Evolutionary conservation across 2,113 vertebrate genomes (phyloP).

Genomic region (Polypterus bichir): DNA sequence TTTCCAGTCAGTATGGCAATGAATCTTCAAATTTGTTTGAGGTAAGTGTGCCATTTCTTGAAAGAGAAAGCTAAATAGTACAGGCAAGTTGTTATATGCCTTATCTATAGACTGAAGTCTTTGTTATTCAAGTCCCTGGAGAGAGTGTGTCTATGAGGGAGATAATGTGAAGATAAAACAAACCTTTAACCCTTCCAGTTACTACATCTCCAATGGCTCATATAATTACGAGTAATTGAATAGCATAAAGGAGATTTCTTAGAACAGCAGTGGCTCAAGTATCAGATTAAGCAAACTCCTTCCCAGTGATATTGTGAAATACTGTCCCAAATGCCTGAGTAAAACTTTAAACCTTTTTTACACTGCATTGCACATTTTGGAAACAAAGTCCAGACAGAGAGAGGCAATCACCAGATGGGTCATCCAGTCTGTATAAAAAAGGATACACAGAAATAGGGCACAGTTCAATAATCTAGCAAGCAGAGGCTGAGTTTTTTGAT

Average conservation of each 20-base stretch:
- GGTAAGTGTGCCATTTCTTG: conserved; percentile 51
- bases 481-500: no score
- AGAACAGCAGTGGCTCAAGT: conserved; percentile 20
- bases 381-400: conserved; percentile 46
- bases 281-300: conserved; percentile 24
- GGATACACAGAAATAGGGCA: no score
- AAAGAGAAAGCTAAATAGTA: background rate
- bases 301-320: conserved; percentile 34
- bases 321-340: conserved; percentile 27
- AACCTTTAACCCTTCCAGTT: conserved; percentile 39
- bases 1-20: conserved; percentile 92
- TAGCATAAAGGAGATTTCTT: conserved; percentile 20
- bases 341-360: conserved; percentile 23
- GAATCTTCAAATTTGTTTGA: conserved; percentile 89
- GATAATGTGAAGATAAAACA: conserved; percentile 24
- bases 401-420: conserved; percentile 27
- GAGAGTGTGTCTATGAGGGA: conserved; percentile 7
- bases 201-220: conserved; percentile 23
- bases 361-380: conserved; percentile 20
- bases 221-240: conserved; percentile 33
- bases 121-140: background rate
- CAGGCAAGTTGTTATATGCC: background rate
- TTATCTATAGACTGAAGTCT: background rate
- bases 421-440: no score
- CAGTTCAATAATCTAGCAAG: no score